phyloP scores from a whole-genome alignment of 2,797 vertebrate genomes.

The Rachycentron canadum region DNA sequence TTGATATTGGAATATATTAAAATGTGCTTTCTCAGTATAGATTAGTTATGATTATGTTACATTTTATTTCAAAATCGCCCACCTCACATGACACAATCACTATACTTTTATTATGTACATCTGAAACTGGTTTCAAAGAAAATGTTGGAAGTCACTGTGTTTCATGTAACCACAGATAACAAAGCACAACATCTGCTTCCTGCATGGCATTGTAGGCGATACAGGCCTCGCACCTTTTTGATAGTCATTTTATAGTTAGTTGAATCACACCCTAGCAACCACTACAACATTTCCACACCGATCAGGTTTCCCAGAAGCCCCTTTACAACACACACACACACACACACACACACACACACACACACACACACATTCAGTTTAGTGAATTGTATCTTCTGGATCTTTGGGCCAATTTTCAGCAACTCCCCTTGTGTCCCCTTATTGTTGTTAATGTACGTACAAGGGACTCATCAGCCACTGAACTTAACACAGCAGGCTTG shows the following conservation, averaged over 20 bases:
- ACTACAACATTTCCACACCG: conserved; percentile 2
- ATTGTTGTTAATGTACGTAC: conserved; percentile 35
- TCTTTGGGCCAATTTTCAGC: conserved; percentile 33
- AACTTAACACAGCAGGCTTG: conserved; percentile 3
- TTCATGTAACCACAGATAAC: conserved; percentile 10
- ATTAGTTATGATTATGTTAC: neutral
- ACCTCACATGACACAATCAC: neutral
- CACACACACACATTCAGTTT: conserved; percentile 25
- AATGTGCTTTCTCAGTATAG: neutral
- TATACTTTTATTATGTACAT: neutral
- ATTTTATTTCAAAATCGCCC: neutral
- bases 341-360: conserved; percentile 11
- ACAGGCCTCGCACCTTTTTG: neutral
- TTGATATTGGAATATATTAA: neutral
- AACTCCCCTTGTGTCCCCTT: conserved; percentile 3
- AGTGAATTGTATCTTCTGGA: conserved; percentile 54
- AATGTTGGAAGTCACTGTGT: neutral
- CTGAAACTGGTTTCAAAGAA: neutral
- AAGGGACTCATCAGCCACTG: conserved; percentile 11
- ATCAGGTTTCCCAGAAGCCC: conserved; percentile 57
- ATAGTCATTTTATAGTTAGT: conserved; percentile 31
- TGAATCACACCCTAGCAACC: conserved; percentile 45
- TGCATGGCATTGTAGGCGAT: neutral
- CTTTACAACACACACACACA: neutral
- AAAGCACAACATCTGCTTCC: conserved; percentile 43